Percentiles rank a stretch among this genome's conserved stretches.
phyloP scores from a whole-genome alignment of 2,797 vertebrate species.

The Phrynocephalus vlangalii region DNA sequence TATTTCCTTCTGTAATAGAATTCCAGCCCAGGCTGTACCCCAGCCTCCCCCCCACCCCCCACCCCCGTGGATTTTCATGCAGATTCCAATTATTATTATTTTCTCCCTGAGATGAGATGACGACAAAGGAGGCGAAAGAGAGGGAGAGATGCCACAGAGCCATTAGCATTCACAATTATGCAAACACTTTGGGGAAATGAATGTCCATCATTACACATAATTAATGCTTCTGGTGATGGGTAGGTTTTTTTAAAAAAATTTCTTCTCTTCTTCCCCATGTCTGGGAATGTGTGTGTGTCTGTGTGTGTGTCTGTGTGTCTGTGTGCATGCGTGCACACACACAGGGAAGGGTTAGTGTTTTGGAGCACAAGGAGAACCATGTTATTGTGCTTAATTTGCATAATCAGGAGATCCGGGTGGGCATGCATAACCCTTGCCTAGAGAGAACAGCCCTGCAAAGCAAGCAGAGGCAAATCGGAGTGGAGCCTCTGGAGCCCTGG shows the following conservation, averaged over 20 bases:
- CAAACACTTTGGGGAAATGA: slow-evolving; percentile 69
- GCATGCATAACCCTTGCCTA: slow-evolving; percentile 40
- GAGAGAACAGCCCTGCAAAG: neutral
- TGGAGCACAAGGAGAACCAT: slow-evolving; percentile 18
- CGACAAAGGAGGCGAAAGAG: neutral
- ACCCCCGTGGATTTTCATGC: slow-evolving; percentile 61
- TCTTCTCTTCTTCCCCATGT: neutral
- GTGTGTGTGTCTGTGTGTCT: no score
- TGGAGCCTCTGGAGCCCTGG: slow-evolving; percentile 30
- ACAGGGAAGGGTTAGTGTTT: neutral
- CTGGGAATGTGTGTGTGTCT: neutral
- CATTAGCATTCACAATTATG: slow-evolving; percentile 74
- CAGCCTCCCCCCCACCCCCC: slow-evolving; percentile 41
- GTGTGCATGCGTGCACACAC: no score
- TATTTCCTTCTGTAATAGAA: neutral
- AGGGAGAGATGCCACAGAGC: slow-evolving; percentile 58
- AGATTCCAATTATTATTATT: slow-evolving; percentile 73
- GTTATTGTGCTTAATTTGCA: slow-evolving; percentile 64
- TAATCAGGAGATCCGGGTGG: slow-evolving; percentile 59
- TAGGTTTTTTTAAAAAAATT: slow-evolving; percentile 42
- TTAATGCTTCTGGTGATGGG: slow-evolving; percentile 72
- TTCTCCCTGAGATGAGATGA: slow-evolving; percentile 37
- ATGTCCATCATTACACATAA: slow-evolving; percentile 74
- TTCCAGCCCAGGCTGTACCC: slow-evolving; percentile 46
- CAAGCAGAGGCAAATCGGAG: slow-evolving; percentile 34